A percentile compares a stretch with the other conserved stretches of the same genome.
Conservation (phyloP, 2,113 vertebrate genomes). For the Misgurnus mizolepis region DNA sequence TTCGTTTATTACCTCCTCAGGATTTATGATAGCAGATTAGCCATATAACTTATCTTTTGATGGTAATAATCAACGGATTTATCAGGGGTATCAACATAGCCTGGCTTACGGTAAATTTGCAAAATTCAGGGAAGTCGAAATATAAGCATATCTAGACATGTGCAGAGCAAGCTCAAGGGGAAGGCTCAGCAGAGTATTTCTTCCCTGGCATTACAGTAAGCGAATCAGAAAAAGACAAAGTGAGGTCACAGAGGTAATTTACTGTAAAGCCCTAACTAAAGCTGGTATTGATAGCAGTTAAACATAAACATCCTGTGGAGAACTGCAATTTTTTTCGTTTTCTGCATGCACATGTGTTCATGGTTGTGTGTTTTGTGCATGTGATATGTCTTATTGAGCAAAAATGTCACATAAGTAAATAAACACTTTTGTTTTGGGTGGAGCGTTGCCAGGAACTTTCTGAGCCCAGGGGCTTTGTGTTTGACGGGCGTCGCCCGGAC, state of each 20-base stretch:
- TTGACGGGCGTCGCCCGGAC: conserved; percentile 50
- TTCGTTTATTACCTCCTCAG: background rate
- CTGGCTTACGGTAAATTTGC: conserved; percentile 24
- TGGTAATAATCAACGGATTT: background rate
- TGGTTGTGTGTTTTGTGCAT: background rate
- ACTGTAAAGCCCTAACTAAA: conserved; percentile 46
- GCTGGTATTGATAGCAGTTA: conserved; percentile 34
- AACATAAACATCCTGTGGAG: conserved; percentile 43
- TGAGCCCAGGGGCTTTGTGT: conserved; percentile 51
- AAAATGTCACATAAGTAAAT: conserved; percentile 21
- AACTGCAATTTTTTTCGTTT: conserved; percentile 61
- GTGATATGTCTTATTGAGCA: background rate
- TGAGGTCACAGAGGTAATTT: conserved; percentile 40
- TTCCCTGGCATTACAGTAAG: conserved; percentile 13
- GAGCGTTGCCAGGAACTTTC: conserved; percentile 43
- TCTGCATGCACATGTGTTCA: conserved; percentile 39
- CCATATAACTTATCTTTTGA: conserved; percentile 26
- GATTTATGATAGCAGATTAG: background rate
- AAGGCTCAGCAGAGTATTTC: background rate
- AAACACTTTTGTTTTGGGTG: conserved; percentile 38
- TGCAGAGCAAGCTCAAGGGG: background rate
- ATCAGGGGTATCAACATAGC: conserved; percentile 18
- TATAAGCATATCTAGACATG: conserved; percentile 7
- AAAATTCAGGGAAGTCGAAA: conserved; percentile 31
- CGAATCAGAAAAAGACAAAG: conserved; percentile 13